Evolutionary conservation across 2,113 vertebrate species (phyloP).

Genomic region (Oreochromis tanganicae): DNA sequence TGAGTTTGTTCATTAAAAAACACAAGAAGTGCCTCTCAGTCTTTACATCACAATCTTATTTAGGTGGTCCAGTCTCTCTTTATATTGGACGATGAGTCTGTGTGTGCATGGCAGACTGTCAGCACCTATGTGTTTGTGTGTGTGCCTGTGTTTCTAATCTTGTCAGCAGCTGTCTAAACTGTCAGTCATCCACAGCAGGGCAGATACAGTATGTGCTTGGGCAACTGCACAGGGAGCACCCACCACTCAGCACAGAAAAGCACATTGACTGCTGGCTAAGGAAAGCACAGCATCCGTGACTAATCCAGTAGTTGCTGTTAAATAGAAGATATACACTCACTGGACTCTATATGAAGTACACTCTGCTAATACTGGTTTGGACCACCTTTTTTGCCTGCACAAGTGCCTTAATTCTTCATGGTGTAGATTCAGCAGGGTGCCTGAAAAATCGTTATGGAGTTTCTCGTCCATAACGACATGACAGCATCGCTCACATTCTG

Average conservation of each 20-base stretch:
- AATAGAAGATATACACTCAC: neutral
- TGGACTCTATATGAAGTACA: neutral
- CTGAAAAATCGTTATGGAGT: neutral
- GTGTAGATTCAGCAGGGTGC: neutral
- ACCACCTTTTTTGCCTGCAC: neutral
- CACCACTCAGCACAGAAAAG: neutral
- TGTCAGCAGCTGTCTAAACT: conserved; percentile 47
- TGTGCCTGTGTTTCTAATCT: conserved; percentile 30
- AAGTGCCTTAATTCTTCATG: neutral
- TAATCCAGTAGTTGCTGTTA: neutral
- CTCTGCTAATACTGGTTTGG: neutral
- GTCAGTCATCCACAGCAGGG: conserved; percentile 35
- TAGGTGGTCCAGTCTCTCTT: neutral
- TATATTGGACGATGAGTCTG: neutral
- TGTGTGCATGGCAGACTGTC: conserved; percentile 1
- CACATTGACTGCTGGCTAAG: neutral
- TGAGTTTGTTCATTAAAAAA: neutral
- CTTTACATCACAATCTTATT: neutral
- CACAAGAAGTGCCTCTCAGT: neutral
- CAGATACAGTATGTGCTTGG: conserved; percentile 14
- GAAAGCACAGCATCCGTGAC: neutral
- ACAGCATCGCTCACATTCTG: neutral
- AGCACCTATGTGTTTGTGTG: conserved; percentile 7
- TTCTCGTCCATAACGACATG: neutral
- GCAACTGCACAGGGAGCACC: conserved; percentile 2